Base-by-base conservation (phyloP, 2,797 vertebrate species). In the Leptodactylus fallax region DNA sequence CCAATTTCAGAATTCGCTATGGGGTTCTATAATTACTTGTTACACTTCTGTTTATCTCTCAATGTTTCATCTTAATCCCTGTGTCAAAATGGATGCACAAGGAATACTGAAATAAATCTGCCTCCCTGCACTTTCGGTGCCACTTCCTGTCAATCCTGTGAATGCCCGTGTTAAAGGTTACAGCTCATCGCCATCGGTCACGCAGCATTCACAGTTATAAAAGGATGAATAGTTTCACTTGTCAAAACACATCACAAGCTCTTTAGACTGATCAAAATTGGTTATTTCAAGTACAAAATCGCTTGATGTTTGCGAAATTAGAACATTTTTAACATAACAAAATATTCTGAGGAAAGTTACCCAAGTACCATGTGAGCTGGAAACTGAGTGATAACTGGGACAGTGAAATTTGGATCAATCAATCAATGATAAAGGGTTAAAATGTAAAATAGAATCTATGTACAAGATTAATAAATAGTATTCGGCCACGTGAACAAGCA, bases 171-270 rank as follows among this genome's bases (percentile, higher is more conserved):
- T 21, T 58, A 65, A 83, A 85, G 81, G 81, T 85, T 85, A 88
- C 69, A n/a, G 67, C 21, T 83, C 67, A 49, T 53, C 49, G 81
- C 76, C 72, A 72, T 67, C 17, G 81, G 87, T 80, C 87, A 77
- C 63, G 85, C 45, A 27, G 19, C 45, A 45, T 87, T 87, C 86
- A 88, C 76, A 79, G 87, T 21, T 84, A 53, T 72, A 61, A 72
- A 80, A 72, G 82, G 82, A 78, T 88, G 81, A 88, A 71, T 88
- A 58, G 76, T 16, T 72, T 69, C 49, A 67, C 12, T 60, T 88
- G 87, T 88, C 87, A 88, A 72, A 88, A 88, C 82, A 84, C 65
- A 88, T 88, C 81, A 84, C 72, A 27, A 3, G 63, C 47, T 25
- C 23, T 53, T 51, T 36, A 88, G 23, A 65, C n/a, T 78, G 61